Percentiles rank a stretch among this genome's conserved stretches.
These are phyloP conservation scores for Acrobasis repandana DNA, from an alignment of 2,888 invertebrate species.

Conservation along the genomic window DNA sequence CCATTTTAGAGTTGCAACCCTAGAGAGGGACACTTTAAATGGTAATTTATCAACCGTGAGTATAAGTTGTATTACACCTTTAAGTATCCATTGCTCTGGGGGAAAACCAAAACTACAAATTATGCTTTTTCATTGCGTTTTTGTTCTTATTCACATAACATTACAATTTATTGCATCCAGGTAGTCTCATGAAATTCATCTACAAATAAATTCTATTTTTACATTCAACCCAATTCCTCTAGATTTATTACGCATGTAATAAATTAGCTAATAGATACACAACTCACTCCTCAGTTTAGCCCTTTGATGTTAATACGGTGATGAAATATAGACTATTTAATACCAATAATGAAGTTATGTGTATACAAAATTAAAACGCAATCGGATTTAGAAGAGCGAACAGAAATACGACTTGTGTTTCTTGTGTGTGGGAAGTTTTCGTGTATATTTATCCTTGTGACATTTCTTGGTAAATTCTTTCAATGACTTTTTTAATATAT, in stretches of 20 bases:
- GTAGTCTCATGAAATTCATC: not conserved
- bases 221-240: slow-evolving; percentile 5
- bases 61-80: too few species aligned
- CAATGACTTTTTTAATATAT: not conserved
- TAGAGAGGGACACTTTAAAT: too few species aligned
- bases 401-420: slow-evolving; percentile 12
- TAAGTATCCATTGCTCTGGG: too few species aligned
- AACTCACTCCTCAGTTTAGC: slow-evolving; percentile 2
- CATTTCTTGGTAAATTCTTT: slow-evolving; percentile 4
- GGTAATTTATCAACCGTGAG: too few species aligned
- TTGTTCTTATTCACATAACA: too few species aligned
- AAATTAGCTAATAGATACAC: slow-evolving; percentile 17
- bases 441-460: slow-evolving; percentile 9
- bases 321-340: slow-evolving; percentile 15
- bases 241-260: slow-evolving; percentile 15
- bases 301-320: slow-evolving; percentile 17
- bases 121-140: too few species aligned
- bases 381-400: slow-evolving; percentile 6
- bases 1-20: too few species aligned
- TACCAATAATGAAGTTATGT: slow-evolving; percentile 16
- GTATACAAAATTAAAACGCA: slow-evolving; percentile 6
- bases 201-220: not conserved
- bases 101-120: too few species aligned
- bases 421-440: not conserved
- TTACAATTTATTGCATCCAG: not conserved